A percentile compares a stretch with the other conserved stretches of the same genome.
These are phyloP conservation scores for Tetranychus urticae DNA, from an alignment of 1,140 invertebrate species.

Conservation along the genomic window DNA sequence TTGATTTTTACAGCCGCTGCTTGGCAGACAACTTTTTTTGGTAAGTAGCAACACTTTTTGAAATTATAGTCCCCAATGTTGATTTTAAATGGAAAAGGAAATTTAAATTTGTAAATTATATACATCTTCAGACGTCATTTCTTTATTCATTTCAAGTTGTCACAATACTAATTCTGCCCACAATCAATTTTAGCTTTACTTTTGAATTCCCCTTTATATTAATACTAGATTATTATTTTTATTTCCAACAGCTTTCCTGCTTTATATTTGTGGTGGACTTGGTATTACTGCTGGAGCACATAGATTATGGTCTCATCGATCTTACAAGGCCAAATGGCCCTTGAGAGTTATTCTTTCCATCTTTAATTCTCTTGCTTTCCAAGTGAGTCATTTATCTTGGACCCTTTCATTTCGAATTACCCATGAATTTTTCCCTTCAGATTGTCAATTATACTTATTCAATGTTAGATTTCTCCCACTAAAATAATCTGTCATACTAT, in stretches of 20 bases:
- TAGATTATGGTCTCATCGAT: conserved; percentile 61
- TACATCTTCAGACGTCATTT: not conserved
- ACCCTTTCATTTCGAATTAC: not conserved
- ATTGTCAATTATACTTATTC: not conserved
- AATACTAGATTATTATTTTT: not conserved
- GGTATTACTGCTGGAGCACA: conserved; percentile 76
- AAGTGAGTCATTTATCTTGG: conserved; percentile 22
- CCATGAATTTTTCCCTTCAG: not conserved
- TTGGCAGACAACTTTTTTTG: conserved; percentile 42
- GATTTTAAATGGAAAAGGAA: not conserved
- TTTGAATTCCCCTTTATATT: not conserved
- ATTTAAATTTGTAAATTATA: not conserved
- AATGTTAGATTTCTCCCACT: not conserved
- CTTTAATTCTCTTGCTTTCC: conserved; percentile 56
- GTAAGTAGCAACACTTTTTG: conserved; percentile 31
- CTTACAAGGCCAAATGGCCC: conserved; percentile 27
- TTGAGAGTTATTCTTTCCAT: conserved; percentile 21
- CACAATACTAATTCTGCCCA: not conserved
- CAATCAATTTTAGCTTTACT: not conserved
- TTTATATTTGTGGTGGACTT: conserved; percentile 17
- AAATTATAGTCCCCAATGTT: not conserved
- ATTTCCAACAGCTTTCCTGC: conserved; percentile 7
- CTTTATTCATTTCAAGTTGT: not conserved
- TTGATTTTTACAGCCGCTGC: conserved; percentile 51
- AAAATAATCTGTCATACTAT: too few relatives aligned